Evolutionary conservation across 2,797 vertebrate genomes (phyloP).

Genomic region (Platalea minor): DNA sequence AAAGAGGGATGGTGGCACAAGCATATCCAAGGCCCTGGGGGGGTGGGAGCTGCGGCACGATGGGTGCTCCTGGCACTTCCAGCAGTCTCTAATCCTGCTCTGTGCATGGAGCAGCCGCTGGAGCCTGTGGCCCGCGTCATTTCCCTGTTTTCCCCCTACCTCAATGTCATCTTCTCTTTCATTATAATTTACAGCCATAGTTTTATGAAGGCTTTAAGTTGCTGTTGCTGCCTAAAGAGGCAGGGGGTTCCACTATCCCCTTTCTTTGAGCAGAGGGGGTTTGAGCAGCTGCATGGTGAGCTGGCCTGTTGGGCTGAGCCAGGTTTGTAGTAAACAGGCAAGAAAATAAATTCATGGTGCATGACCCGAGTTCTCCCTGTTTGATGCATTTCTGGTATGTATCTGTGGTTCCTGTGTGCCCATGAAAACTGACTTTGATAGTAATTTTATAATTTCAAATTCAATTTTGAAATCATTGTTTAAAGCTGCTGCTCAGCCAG

Average conservation of each 20-base stretch:
- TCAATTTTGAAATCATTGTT: not conserved
- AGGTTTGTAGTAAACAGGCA: not conserved
- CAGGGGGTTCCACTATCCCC: not conserved
- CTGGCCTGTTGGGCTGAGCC: not conserved
- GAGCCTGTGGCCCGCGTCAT: accelerated
- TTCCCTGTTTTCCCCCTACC: accelerated
- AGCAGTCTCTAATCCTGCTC: not conserved
- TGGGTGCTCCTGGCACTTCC: not conserved
- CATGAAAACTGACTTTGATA: not conserved
- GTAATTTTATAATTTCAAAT: not conserved
- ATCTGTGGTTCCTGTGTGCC: not conserved
- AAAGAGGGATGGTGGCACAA: not conserved
- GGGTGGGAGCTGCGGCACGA: accelerated
- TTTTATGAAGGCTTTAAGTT: not conserved
- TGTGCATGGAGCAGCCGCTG: accelerated
- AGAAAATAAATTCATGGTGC: not conserved
- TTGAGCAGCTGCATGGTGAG: not conserved
- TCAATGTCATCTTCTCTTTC: accelerated
- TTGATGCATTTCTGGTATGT: not conserved
- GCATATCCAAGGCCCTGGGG: not conserved
- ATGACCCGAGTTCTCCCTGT: accelerated
- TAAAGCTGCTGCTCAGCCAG: not conserved
- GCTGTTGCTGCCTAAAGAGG: not conserved
- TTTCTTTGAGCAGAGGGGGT: not conserved
- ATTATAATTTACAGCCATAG: not conserved